phyloP scores from a whole-genome alignment of 1,140 invertebrate genomes.

The Hyphantria cunea region DNA sequence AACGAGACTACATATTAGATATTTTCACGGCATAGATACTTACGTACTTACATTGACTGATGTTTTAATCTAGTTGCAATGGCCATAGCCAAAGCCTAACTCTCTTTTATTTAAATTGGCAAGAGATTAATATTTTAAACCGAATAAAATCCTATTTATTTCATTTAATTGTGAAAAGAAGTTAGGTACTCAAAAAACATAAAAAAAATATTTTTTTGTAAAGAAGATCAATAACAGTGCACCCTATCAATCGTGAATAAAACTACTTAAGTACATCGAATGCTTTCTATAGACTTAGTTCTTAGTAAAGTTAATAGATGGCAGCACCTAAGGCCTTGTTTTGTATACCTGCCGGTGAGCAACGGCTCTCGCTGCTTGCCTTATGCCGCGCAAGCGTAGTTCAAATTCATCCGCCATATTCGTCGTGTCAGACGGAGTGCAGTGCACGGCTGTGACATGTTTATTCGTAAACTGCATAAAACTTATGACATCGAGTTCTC shows the following conservation, averaged over 20 bases:
- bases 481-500: conserved; percentile 64
- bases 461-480: conserved; percentile 75
- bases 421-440: conserved; percentile 78
- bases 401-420: conserved; percentile 79
- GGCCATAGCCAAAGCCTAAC: too few relatives aligned
- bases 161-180: too few relatives aligned
- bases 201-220: too few relatives aligned
- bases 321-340: conserved; percentile 40
- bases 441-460: conserved; percentile 76
- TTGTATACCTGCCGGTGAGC: conserved; percentile 56
- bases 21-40: too few relatives aligned
- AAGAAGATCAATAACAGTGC: neutral
- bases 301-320: conserved; percentile 39
- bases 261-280: neutral
- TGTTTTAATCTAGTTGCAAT: too few relatives aligned
- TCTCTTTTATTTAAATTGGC: too few relatives aligned
- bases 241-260: conserved; percentile 1
- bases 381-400: conserved; percentile 72
- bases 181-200: too few relatives aligned
- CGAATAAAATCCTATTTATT: too few relatives aligned
- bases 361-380: conserved; percentile 40
- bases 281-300: conserved; percentile 24
- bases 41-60: too few relatives aligned
- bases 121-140: too few relatives aligned
- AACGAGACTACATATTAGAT: too few relatives aligned